Evolutionary conservation across 2,797 vertebrate genomes (phyloP).

Genomic region (Chaenodraco wilsoni): DNA sequence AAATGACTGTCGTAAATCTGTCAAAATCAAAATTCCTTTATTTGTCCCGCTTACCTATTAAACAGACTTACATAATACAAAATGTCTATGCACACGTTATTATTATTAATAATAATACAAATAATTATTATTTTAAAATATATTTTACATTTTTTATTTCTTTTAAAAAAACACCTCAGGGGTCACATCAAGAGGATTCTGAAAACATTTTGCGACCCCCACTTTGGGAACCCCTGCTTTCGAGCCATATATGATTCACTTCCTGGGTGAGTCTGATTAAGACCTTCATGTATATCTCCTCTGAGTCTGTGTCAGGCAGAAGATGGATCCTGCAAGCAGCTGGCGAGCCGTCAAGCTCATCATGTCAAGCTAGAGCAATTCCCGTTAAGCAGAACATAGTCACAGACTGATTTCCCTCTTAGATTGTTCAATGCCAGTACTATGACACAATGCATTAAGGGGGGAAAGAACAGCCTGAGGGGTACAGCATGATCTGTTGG

Average conservation of each 20-base stretch:
- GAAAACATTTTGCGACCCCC: too few relatives aligned
- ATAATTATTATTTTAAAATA: too few relatives aligned
- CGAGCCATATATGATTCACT: conserved; percentile 22
- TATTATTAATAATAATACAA: too few relatives aligned
- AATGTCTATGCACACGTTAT: too few relatives aligned
- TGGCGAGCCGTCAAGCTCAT: conserved; percentile 45
- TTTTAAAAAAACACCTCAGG: too few relatives aligned
- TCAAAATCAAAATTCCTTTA: too few relatives aligned
- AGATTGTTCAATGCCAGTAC: conserved; percentile 28
- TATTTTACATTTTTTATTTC: too few relatives aligned
- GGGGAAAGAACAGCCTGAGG: conserved; percentile 23
- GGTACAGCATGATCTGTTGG: conserved; percentile 12
- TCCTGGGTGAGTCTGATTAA: conserved; percentile 42
- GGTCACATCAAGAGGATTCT: too few relatives aligned
- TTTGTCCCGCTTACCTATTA: too few relatives aligned
- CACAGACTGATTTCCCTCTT: conserved; percentile 38
- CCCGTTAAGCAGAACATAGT: conserved; percentile 30
- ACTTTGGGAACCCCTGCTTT: neutral
- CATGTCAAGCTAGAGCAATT: conserved; percentile 46
- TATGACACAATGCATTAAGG: conserved; percentile 42
- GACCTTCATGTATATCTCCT: conserved; percentile 32
- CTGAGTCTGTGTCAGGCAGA: conserved; percentile 23
- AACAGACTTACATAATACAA: too few relatives aligned
- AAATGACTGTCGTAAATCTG: too few relatives aligned
- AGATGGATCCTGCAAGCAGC: conserved; percentile 38